Base-by-base conservation (phyloP, 2,113 vertebrate genomes). In the Eclectus roratus region DNA sequence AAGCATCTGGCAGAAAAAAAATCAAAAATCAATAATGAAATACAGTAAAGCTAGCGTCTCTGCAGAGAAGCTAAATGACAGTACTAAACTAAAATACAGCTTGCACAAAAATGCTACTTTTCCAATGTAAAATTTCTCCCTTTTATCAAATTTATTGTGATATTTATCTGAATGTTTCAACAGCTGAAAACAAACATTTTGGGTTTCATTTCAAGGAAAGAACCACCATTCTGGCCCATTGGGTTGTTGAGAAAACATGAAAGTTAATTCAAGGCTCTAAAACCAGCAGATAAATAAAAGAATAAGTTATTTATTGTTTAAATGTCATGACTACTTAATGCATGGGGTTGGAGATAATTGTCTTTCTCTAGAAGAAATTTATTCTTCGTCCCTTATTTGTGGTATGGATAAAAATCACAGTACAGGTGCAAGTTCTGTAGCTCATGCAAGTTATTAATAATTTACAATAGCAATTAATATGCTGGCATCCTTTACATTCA, bases 401-500 rank as follows among this genome's bases (percentile, higher is more conserved):
- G 16, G 20, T 69, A 72, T 23, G 11, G 35, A 63, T 63, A 91
- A 88, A 96, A 88, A 79, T 78, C 61, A 92, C 69, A 78, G 76
- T 71, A 83, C 56, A 88, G 72, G 72, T 96, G 43, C 47, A 83
- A 83, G 61, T 52, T 81, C 17, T 72, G 39, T 16, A 88, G 72
- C 79, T 96, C 89, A 76, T 8, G 31, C 9, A 80, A 43, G 20
- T 83, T 64, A 94, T 85, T 93, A 83, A 91, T 86, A 90, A 94
- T 88, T 91, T 73, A 97, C 72, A 93, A 78, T 9, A 64, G 39
- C 77, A 82, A 92, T 92, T 71, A 94, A 96, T 91, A 88, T 41
- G 27, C 35, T 86, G 27, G 31, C n/a, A 78, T 80, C 61, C 76
- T 92, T 81, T 84, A 80, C 2, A 1, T 74, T 85, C 74, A 74